Percentiles rank a stretch among this genome's conserved stretches.
Conservation (phyloP, 2,797 vertebrate genomes). For the Glyptemys insculpta region DNA sequence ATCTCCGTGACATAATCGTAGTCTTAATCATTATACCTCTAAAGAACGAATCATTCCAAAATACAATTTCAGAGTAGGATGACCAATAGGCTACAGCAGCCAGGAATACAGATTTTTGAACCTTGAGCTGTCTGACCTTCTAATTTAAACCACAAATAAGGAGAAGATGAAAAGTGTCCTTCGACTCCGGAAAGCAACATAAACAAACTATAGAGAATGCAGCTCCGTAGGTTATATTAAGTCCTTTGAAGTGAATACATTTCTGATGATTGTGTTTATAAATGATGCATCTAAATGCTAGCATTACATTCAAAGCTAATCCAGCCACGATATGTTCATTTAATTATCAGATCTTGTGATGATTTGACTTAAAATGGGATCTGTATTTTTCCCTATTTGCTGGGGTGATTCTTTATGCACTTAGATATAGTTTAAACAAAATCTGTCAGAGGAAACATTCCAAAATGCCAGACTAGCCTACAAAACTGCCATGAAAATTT, state of each 20-base stretch:
- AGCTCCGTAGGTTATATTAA: neutral
- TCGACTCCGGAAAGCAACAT: constrained; percentile 3
- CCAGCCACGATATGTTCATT: neutral
- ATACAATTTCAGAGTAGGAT: neutral
- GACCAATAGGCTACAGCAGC: neutral
- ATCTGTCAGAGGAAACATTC: neutral
- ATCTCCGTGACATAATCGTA: too few relatives aligned
- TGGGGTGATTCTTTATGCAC: neutral
- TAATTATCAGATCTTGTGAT: neutral
- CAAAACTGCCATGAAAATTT: neutral
- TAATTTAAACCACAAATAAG: constrained; percentile 37
- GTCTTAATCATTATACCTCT: neutral
- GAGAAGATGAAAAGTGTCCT: neutral
- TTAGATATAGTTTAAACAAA: neutral
- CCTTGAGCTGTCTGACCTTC: neutral
- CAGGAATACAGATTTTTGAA: neutral
- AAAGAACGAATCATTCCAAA: constrained; percentile 24
- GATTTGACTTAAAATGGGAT: neutral
- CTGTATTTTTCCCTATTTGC: neutral
- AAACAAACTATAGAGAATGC: neutral
- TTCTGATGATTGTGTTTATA: neutral
- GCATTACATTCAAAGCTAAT: neutral
- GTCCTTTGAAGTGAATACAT: neutral
- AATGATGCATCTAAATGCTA: neutral
- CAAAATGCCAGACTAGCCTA: neutral